phyloP scores from a whole-genome alignment of 1,140 invertebrate genomes.

The Drosophila pachea region DNA sequence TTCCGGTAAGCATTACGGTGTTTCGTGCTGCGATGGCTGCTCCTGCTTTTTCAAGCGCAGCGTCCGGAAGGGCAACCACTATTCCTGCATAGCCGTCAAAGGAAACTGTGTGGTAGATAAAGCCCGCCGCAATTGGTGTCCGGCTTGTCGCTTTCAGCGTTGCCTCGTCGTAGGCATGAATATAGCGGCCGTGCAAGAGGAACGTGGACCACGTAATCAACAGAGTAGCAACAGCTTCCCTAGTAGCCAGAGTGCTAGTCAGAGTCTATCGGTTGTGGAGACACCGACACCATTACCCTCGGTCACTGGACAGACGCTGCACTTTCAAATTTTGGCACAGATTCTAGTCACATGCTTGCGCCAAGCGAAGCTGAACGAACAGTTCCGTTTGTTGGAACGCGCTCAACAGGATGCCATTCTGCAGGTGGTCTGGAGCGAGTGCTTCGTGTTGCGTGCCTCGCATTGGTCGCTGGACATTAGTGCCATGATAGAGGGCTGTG shows the following conservation, averaged over 20 bases:
- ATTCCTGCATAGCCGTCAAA: slow-evolving; percentile 87
- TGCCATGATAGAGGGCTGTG: slow-evolving; percentile 66
- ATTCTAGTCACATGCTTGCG: slow-evolving; percentile 81
- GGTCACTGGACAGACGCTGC: slow-evolving; percentile 54
- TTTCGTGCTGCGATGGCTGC: slow-evolving; percentile 92
- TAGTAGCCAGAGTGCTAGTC: neutral
- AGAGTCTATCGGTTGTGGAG: slow-evolving; percentile 41
- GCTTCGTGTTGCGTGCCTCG: slow-evolving; percentile 82
- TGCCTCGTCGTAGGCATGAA: slow-evolving; percentile 91
- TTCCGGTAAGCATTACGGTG: slow-evolving; percentile 93
- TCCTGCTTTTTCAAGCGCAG: slow-evolving; percentile 94
- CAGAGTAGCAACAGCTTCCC: slow-evolving; percentile 1
- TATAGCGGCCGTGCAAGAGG: slow-evolving; percentile 88
- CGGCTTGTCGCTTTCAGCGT: slow-evolving; percentile 88
- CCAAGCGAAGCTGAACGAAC: slow-evolving; percentile 80
- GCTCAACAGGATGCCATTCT: slow-evolving; percentile 81
- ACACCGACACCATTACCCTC: neutral
- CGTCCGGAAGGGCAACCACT: slow-evolving; percentile 84
- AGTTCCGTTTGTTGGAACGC: slow-evolving; percentile 79
- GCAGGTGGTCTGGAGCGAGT: slow-evolving; percentile 81
- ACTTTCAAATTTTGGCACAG: slow-evolving; percentile 80
- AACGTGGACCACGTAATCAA: slow-evolving; percentile 84
- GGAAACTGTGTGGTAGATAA: slow-evolving; percentile 90
- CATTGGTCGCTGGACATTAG: slow-evolving; percentile 82
- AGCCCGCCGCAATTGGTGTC: slow-evolving; percentile 92